Base-by-base conservation (phyloP, 30 jellyfish, hydroid and myxozoan species). In the Pelagia noctiluca region DNA sequence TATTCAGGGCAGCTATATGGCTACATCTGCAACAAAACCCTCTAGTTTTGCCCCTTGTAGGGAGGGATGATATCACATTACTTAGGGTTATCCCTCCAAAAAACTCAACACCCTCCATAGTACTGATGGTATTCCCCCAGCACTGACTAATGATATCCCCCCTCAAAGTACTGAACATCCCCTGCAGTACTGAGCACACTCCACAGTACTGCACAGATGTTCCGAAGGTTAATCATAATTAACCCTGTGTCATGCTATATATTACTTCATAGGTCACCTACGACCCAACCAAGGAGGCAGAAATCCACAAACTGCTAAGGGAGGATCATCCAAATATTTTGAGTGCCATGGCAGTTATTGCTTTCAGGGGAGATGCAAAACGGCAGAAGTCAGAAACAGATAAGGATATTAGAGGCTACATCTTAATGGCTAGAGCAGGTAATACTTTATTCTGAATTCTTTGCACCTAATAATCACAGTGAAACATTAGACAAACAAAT, bases 391-490 rank as follows among this genome's bases (percentile, higher is more conserved):
- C 47, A 38, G 46, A 21, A 42, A 0, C 37, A 29, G 5, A 22
- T 75, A 16, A 33, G 76, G 0, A 23, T 0, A 48, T 64, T 0
- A 18, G 34, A 22, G 90, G 90, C 0, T 48, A 64, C 50, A 22
- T 80, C 0, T 52, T 80, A 0, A 80, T 80, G 90, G 90, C 65
- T 18, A 23, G 67, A 0, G 90, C 78, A 53, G 90, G 90, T 80
- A 67, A 70, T n/a, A n/a, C n/a, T n/a, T n/a, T n/a, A n/a, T n/a
- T n/a, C n/a, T n/a, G n/a, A n/a, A n/a, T n/a, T n/a, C n/a, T n/a
- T n/a, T n/a, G n/a, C n/a, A n/a, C n/a, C n/a, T n/a, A n/a, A n/a
- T n/a, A n/a, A n/a, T n/a, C n/a, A n/a, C n/a, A n/a, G n/a, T n/a
- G n/a, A n/a, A n/a, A n/a, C n/a, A n/a, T n/a, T n/a, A n/a, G n/a